Conservation (phyloP, 2,113 vertebrate genomes). For the Platichthys stellatus region DNA sequence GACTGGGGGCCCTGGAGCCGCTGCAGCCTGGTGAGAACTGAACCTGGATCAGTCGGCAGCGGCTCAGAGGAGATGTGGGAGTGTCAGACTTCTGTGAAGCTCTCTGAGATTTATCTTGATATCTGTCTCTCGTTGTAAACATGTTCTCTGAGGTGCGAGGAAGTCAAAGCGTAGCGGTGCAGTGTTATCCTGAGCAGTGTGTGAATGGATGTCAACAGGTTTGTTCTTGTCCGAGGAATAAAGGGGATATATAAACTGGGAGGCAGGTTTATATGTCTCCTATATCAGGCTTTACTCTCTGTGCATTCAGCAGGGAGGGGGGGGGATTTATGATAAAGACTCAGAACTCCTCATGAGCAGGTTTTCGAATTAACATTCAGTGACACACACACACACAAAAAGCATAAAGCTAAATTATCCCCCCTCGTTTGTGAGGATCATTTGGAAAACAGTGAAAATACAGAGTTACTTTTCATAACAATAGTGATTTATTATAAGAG, state of each 20-base stretch:
- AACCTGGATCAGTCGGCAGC: background rate
- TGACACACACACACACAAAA: background rate
- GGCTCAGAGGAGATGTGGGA: background rate
- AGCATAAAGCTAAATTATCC: background rate
- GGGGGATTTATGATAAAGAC: conserved; percentile 58
- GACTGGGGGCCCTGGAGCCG: conserved; percentile 93
- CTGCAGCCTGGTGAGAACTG: conserved; percentile 89
- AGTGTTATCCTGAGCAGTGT: conserved; percentile 41
- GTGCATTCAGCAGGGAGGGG: conserved; percentile 40
- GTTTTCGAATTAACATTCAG: conserved; percentile 23
- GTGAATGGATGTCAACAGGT: conserved; percentile 59
- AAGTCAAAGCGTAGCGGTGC: conserved; percentile 25
- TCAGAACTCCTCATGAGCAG: conserved; percentile 23
- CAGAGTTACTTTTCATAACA: background rate
- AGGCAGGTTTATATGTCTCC: conserved; percentile 42
- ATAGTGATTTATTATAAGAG: background rate
- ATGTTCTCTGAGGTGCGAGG: conserved; percentile 28
- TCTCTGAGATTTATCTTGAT: conserved; percentile 55
- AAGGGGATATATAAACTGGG: conserved; percentile 48
- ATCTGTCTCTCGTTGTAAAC: conserved; percentile 42
- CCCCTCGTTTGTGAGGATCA: background rate
- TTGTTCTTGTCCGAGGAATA: conserved; percentile 49
- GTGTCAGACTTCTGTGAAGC: conserved; percentile 17
- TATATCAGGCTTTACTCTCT: conserved; percentile 37
- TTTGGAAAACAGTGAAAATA: conserved; percentile 12